Evolutionary conservation across 2,888 invertebrate species (phyloP).

Genomic region (Agriopis aurantiaria): DNA sequence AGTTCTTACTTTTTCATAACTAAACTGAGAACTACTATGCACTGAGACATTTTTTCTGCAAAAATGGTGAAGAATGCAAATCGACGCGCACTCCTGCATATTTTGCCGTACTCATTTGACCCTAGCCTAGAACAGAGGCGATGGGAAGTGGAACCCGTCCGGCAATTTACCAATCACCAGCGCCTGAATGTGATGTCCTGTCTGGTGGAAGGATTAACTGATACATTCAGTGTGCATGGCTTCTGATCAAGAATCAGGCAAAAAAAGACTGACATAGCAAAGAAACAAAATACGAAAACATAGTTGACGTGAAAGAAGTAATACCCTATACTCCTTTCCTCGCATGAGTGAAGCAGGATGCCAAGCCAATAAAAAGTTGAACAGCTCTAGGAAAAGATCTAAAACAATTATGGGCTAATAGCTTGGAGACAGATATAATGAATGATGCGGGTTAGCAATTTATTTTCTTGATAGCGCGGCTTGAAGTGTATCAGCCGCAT

Average conservation of each 20-base stretch:
- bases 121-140: constrained; percentile 42
- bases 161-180: constrained; percentile 79
- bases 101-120: constrained; percentile 31
- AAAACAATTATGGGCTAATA: not conserved
- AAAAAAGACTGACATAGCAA: not conserved
- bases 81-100: not conserved
- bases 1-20: too few relatives aligned
- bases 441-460: not conserved
- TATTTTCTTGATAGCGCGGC: not conserved
- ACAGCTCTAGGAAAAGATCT: not conserved
- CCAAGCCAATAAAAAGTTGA: not conserved
- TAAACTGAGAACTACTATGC: too few relatives aligned
- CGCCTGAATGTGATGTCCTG: constrained; percentile 58
- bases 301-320: not conserved
- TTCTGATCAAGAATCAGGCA: not conserved
- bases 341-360: not conserved
- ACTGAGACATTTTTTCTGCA: too few relatives aligned
- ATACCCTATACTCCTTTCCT: not conserved
- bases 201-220: constrained; percentile 56
- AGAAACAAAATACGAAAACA: not conserved
- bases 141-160: constrained; percentile 73
- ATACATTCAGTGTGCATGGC: constrained; percentile 35
- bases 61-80: not conserved
- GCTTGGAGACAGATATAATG: not conserved
- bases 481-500: not conserved